A percentile compares a stretch with the other conserved stretches of the same genome.
Evolutionary conservation across 1,140 invertebrate species (phyloP).

Genomic region (Pseudomyrmex flavicornis): DNA sequence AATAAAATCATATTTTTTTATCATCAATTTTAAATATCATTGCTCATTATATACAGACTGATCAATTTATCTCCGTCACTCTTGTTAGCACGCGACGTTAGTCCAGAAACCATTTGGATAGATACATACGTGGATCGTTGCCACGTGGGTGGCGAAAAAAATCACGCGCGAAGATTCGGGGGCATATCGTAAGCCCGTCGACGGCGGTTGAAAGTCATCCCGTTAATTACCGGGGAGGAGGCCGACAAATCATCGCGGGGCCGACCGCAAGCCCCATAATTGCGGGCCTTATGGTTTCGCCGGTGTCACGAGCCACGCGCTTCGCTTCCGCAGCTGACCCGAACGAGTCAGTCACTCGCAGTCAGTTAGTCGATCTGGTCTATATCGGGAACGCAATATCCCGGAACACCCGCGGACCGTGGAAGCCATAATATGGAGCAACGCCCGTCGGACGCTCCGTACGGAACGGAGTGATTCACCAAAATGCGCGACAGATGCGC

Average conservation of each 20-base stretch:
- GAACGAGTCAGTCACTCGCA: background rate
- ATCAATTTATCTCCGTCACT: no score
- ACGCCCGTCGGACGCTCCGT: slow-evolving; percentile 63
- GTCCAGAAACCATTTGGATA: background rate
- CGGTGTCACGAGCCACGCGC: slow-evolving; percentile 59
- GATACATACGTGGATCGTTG: no score
- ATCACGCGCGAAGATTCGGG: slow-evolving; percentile 66
- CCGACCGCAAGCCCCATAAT: slow-evolving; percentile 74
- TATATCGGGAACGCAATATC: slow-evolving; percentile 78
- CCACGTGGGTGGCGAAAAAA: slow-evolving; percentile 31
- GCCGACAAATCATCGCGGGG: slow-evolving; percentile 78
- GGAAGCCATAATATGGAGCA: slow-evolving; percentile 81
- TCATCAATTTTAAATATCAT: background rate
- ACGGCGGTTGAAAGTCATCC: slow-evolving; percentile 70
- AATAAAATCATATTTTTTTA: background rate
- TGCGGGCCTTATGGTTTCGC: slow-evolving; percentile 78
- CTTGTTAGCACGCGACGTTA: background rate
- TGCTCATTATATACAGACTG: background rate
- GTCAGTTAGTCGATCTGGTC: slow-evolving; percentile 57
- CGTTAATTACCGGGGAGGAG: slow-evolving; percentile 66
- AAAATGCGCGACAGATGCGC: slow-evolving; percentile 83
- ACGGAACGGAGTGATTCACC: slow-evolving; percentile 81
- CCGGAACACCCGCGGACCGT: slow-evolving; percentile 81
- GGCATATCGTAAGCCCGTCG: slow-evolving; percentile 16
- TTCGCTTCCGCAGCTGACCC: slow-evolving; percentile 78